These are phyloP conservation scores for Enchytraeus crypticus DNA, from an alignment of 2,888 invertebrate species.

Conservation along the genomic window DNA sequence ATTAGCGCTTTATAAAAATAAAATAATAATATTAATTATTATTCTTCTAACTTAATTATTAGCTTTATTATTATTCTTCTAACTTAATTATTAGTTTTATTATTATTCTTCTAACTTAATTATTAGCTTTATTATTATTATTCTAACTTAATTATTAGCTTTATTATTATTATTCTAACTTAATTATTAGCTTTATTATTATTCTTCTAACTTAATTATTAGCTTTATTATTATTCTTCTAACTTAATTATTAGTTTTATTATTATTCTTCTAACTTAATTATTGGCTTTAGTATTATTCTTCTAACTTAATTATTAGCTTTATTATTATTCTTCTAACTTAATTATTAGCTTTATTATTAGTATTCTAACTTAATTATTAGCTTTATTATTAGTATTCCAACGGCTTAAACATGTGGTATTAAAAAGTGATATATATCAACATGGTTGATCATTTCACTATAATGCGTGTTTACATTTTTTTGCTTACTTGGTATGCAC, in stretches of 20 bases:
- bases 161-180: not conserved
- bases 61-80: not conserved
- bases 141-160: not conserved
- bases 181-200: not conserved
- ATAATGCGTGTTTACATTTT: too few species aligned
- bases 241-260: not conserved
- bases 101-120: not conserved
- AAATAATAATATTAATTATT: not conserved
- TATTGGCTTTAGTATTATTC: too few species aligned
- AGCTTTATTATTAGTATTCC: too few species aligned
- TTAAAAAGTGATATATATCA: too few species aligned
- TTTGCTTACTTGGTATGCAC: constrained; percentile 12
- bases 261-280: not conserved
- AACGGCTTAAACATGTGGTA: too few species aligned
- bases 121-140: not conserved
- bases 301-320: too few species aligned
- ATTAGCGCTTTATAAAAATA: too few species aligned
- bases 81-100: not conserved
- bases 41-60: not conserved
- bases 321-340: too few species aligned
- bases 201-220: not conserved
- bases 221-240: not conserved
- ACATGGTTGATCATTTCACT: too few species aligned
- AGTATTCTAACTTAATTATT: too few species aligned
- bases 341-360: too few species aligned